Conservation (phyloP, 2,888 invertebrate genomes). For the Trachelus tabidus region DNA sequence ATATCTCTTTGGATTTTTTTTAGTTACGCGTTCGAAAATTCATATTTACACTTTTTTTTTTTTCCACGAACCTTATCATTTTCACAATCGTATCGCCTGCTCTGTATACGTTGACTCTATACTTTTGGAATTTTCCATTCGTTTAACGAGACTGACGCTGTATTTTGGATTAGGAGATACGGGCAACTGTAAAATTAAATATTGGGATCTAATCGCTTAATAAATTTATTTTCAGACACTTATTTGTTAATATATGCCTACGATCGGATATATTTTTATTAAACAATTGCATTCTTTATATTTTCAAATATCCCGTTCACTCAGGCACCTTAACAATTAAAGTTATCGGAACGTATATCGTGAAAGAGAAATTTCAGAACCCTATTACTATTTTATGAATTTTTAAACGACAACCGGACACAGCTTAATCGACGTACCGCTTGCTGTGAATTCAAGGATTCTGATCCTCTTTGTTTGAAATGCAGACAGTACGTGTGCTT, state of each 20-base stretch:
- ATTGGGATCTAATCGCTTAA: neutral
- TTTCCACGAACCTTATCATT: neutral
- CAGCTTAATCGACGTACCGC: neutral
- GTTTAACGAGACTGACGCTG: neutral
- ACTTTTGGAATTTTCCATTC: neutral
- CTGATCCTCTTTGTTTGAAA: neutral
- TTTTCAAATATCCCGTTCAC: neutral
- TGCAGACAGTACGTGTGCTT: neutral
- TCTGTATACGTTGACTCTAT: conserved; percentile 10
- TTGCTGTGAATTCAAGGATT: neutral
- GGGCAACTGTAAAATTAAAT: neutral
- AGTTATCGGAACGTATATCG: neutral
- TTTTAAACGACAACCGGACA: neutral
- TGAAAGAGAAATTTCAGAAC: neutral
- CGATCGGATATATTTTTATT: neutral
- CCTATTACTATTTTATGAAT: neutral
- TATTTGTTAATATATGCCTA: neutral
- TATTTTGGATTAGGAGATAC: neutral
- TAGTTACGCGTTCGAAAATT: conserved; percentile 22
- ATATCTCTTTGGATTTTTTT: conserved; percentile 35
- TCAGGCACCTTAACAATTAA: neutral
- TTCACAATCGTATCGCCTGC: conserved; percentile 18
- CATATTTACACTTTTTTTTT: conserved; percentile 17
- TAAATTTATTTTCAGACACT: neutral
- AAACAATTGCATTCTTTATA: neutral